Base-by-base conservation (phyloP, 2,888 invertebrate genomes). In the Boloria euphrosyne region DNA sequence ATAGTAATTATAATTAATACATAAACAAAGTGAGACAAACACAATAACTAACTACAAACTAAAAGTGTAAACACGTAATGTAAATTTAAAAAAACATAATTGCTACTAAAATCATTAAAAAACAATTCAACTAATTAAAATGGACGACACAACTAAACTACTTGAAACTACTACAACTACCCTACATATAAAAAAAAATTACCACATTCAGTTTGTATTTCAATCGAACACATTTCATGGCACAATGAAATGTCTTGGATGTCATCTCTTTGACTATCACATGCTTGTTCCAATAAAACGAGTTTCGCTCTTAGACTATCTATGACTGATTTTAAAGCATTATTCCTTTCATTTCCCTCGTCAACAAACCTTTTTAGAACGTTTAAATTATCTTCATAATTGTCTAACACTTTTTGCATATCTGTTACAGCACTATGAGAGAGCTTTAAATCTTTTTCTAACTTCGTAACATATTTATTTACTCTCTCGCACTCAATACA, bases 361-460 rank as follows among this genome's bases (percentile, higher is more conserved):
- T 78, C 76, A 1, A 86, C 73, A 54, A 80, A 68, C 5, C 71
- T 80, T 65, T 87, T 80, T 14, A 91, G 75, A 4, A 75, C 47
- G 54, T 76, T 72, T 65, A 90, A 74, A 68, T 87, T 87, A 1
- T 80, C 72, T 59, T 89, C 90, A 62, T 86, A 90, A 31, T 69
- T 75, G 1, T 76, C 74, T 22, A 91, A 70, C 68, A 85, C 83
- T 3, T 49, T 38, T 73, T 84, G 74, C 77, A 89, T 78, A 58
- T 85, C 81, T 16, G 71, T 72, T 7, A 83, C 61, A 7, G 76
- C 76, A 22, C 61, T 68, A 31, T 79, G 78, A 0, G 83, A 81
- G 18, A 70, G 69, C 58, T 65, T 74, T 3, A 83, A 49, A 16
- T 87, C 83, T 14, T 63, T 78, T 78, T 89, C 83, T 61, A 89